These are phyloP conservation scores for Prolemur simus DNA, from an alignment of 2,113 vertebrate genomes.

Conservation along the genomic window DNA sequence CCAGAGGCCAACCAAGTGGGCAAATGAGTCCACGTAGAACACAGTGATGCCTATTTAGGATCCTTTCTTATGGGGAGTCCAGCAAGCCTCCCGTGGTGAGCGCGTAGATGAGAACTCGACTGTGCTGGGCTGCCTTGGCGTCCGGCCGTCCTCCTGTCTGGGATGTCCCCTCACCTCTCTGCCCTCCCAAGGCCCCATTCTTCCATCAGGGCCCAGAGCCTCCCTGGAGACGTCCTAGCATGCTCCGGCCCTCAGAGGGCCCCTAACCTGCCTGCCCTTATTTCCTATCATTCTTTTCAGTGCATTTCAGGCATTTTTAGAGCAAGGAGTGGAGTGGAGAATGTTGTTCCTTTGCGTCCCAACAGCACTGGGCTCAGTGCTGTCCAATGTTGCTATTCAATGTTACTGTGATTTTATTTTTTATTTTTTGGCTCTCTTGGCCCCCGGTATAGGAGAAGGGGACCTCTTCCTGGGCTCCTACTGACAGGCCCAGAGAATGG, in stretches of 20 bases:
- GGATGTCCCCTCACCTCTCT: neutral
- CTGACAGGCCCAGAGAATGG: neutral
- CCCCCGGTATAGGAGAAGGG: rapidly evolving
- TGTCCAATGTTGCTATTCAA: neutral
- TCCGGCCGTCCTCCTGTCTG: no score
- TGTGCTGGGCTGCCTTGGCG: neutral
- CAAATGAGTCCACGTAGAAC: neutral
- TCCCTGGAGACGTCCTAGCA: neutral
- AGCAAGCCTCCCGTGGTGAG: neutral
- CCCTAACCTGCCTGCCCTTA: neutral
- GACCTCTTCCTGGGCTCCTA: neutral
- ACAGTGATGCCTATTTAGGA: neutral
- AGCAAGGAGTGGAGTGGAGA: neutral
- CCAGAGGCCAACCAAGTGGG: neutral
- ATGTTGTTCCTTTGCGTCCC: neutral
- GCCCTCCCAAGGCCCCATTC: neutral
- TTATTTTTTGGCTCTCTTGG: neutral
- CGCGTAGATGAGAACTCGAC: neutral
- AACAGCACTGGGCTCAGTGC: neutral
- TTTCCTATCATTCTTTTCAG: neutral
- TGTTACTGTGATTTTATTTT: neutral
- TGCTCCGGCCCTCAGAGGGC: neutral
- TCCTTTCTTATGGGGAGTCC: neutral
- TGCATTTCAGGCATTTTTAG: neutral
- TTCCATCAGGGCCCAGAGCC: neutral